Evolutionary conservation across 2,797 vertebrate species (phyloP).

Genomic region (Trachurus trachurus): DNA sequence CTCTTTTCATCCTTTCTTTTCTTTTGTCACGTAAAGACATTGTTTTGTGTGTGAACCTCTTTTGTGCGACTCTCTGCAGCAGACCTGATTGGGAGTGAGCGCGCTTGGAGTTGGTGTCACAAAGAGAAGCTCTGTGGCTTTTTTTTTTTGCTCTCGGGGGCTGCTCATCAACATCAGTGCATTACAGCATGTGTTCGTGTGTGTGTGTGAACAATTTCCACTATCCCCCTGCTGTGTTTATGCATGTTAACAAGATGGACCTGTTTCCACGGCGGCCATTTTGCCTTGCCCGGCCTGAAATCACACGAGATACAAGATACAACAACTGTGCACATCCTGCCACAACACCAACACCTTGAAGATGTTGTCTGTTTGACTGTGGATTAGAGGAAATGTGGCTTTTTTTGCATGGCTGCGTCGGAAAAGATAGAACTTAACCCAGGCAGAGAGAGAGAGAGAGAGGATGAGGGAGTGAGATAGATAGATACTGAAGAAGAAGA

Average conservation of each 20-base stretch:
- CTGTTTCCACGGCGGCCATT: constrained; percentile 68
- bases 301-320: constrained; percentile 11
- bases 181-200: not conserved
- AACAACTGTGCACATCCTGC: constrained; percentile 28
- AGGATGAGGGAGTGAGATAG: constrained; percentile 23
- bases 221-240: constrained; percentile 39
- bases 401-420: constrained; percentile 30
- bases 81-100: constrained; percentile 40
- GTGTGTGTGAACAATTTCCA: constrained; percentile 16
- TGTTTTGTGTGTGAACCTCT: constrained; percentile 2
- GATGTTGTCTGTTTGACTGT: constrained; percentile 13
- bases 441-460: constrained; percentile 18
- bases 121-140: constrained; percentile 37
- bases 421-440: constrained; percentile 19
- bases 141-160: constrained; percentile 34
- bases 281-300: constrained; percentile 54
- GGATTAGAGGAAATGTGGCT: constrained; percentile 31
- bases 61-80: constrained; percentile 13
- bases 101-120: constrained; percentile 45
- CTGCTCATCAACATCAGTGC: constrained; percentile 38
- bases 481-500: constrained; percentile 8
- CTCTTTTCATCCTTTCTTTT: not conserved
- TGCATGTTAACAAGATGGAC: constrained; percentile 73
- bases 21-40: constrained; percentile 32
- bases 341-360: constrained; percentile 6